Percentiles rank a stretch among this genome's conserved stretches.
Evolutionary conservation across 2,888 invertebrate species (phyloP).

Genomic region (Melinopterus prodromus): DNA sequence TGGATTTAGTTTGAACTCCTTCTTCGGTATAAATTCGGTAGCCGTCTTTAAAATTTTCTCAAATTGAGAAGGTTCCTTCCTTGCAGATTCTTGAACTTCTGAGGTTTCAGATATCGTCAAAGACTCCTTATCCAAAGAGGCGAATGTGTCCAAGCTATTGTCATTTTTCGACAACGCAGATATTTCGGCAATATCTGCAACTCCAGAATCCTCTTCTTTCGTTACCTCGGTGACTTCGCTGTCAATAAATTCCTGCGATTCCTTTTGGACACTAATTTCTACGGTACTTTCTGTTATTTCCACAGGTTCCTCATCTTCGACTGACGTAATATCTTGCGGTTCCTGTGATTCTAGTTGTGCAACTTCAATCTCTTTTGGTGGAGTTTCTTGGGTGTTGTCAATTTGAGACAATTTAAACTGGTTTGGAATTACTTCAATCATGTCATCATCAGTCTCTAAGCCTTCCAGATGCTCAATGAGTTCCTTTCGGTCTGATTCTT

Average conservation of each 20-base stretch:
- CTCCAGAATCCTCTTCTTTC: neutral
- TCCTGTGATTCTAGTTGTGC: neutral
- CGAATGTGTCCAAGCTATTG: neutral
- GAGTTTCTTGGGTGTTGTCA: neutral
- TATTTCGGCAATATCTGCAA: neutral
- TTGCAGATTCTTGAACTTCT: slow-evolving; percentile 20
- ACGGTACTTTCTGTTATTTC: neutral
- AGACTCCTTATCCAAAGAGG: neutral
- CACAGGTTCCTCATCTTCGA: neutral
- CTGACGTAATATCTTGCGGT: neutral
- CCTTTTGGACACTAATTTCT: neutral
- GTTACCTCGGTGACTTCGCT: neutral
- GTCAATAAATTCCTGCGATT: neutral
- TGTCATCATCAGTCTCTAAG: neutral
- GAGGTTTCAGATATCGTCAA: neutral
- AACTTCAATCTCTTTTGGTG: neutral
- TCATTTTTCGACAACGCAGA: neutral
- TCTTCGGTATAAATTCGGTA: slow-evolving; percentile 54
- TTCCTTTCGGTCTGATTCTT: neutral
- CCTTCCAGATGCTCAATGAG: neutral
- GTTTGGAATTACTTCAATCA: neutral
- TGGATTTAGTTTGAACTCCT: slow-evolving; percentile 54
- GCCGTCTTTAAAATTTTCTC: slow-evolving; percentile 54
- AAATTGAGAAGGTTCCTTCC: slow-evolving; percentile 48
- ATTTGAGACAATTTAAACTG: neutral